Base-by-base conservation (phyloP, 2,113 vertebrate species). In the Speoplatyrhinus poulsoni region DNA sequence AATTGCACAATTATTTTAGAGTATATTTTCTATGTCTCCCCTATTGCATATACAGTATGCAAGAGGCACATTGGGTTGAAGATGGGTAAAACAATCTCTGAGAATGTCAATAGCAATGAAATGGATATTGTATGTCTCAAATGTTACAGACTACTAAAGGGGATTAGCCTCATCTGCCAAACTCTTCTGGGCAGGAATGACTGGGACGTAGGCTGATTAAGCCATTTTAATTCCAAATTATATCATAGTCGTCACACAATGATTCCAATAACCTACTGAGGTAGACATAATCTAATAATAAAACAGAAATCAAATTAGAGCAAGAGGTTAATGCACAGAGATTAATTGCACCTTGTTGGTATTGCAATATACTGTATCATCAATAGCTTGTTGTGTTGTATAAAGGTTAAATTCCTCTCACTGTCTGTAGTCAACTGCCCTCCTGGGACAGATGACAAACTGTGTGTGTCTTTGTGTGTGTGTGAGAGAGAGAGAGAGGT, bases 81-180 rank as follows among this genome's bases (percentile, higher is more conserved):
- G 77, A 75, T 15, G 8, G 33, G 54, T 75, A 62, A 70, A 55
- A 41, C 15, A 63, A 60, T 12, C 58, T 81, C 68, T 62, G 63
- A 70, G 74, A 80, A 78, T 77, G 86, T 87, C 86, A 83, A 72
- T 80, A 79, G 75, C 79, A 67, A 55, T 65, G 85, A 85, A 84
- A 84, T 33, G 16, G 77, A 89, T 85, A 73, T 69, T 63, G 36
- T 26, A 70, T 82, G 79, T 91, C 76, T 84, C 82, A 73, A 54
- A 83, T 87, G 79, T 74, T 84, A 78, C 62, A 69, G 78, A 70
- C 77, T 57, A 64, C 78, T 83, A 67, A 85, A 81, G 72, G 68
- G 78, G 76, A 78, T 67, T 55, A 60, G 10, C 8, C 67, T 87
- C 77, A 82, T 81, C 77, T 85, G 85, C 80, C 82, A 86, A 85